Conservation (phyloP, 2,797 vertebrate genomes). For the Thaleichthys pacificus region DNA sequence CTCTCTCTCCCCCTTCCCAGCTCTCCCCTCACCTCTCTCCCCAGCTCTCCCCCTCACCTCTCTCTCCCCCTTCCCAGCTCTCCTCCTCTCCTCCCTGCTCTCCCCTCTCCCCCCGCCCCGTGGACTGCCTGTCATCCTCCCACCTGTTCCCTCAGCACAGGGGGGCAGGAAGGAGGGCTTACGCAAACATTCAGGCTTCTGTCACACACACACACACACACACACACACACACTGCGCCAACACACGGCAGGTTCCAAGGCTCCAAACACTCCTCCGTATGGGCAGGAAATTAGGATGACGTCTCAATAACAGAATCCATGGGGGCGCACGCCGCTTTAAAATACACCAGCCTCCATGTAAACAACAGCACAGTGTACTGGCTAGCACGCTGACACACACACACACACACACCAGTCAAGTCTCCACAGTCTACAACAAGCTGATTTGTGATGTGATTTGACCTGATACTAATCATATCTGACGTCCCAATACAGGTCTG, state of each 20-base stretch:
- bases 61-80: constrained; percentile 36
- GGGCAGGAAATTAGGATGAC: constrained; percentile 75
- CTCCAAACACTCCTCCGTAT: constrained; percentile 57
- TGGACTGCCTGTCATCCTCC: constrained; percentile 64
- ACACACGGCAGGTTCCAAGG: constrained; percentile 52
- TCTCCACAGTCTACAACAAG: too few species aligned
- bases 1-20: too few species aligned
- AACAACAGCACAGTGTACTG: neutral
- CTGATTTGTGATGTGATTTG: too few species aligned
- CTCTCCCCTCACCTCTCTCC: too few species aligned
- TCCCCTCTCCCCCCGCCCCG: constrained; percentile 41
- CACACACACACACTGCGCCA: constrained; percentile 16
- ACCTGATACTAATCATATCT: too few species aligned
- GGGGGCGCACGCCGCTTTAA: constrained; percentile 40
- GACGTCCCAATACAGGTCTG: too few species aligned
- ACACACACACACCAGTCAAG: too few species aligned
- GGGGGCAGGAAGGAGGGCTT: constrained; percentile 69
- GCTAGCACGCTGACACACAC: too few species aligned
- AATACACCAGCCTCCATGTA: neutral
- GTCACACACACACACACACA: constrained; percentile 23
- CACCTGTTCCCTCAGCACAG: constrained; percentile 70
- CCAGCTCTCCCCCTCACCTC: constrained; percentile 23
- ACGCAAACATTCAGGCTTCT: constrained; percentile 61
- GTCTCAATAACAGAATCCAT: constrained; percentile 71
- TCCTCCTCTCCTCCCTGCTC: constrained; percentile 37